These are phyloP conservation scores for Myiagra hebetior DNA, from an alignment of 2,113 vertebrate species.

Conservation along the genomic window DNA sequence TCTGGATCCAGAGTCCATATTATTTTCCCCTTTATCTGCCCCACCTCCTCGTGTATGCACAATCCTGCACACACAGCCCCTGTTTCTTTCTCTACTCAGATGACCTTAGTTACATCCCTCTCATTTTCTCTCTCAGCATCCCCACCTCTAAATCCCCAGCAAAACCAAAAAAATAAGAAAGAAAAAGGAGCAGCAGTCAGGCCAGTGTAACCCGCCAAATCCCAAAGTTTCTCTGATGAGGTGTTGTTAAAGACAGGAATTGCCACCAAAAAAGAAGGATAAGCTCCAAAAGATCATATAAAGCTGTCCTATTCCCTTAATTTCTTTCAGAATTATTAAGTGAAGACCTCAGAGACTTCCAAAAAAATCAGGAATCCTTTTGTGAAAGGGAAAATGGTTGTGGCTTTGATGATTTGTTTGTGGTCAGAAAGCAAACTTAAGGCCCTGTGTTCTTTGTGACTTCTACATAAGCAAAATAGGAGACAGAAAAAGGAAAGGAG, in stretches of 20 bases:
- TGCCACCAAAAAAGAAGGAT: background rate
- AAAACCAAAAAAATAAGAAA: background rate
- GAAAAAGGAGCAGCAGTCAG: background rate
- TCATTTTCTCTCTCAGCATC: background rate
- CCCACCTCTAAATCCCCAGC: background rate
- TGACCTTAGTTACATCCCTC: background rate
- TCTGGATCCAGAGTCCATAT: constrained; percentile 30
- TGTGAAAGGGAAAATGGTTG: background rate
- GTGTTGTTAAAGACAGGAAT: background rate
- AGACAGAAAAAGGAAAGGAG: background rate
- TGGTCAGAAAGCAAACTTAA: background rate
- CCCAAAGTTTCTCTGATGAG: background rate
- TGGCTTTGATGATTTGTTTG: background rate
- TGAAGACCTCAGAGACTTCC: background rate
- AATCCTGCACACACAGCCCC: background rate
- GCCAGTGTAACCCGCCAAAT: background rate
- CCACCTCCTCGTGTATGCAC: background rate
- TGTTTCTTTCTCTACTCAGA: background rate
- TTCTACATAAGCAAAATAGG: background rate
- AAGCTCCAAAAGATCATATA: background rate
- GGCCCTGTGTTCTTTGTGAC: background rate
- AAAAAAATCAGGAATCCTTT: background rate
- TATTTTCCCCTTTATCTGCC: constrained; percentile 8
- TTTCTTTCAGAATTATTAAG: background rate
- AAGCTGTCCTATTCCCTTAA: background rate